These are phyloP conservation scores for Turdus rufiventris DNA, from an alignment of 2,113 vertebrate species.

Conservation along the genomic window DNA sequence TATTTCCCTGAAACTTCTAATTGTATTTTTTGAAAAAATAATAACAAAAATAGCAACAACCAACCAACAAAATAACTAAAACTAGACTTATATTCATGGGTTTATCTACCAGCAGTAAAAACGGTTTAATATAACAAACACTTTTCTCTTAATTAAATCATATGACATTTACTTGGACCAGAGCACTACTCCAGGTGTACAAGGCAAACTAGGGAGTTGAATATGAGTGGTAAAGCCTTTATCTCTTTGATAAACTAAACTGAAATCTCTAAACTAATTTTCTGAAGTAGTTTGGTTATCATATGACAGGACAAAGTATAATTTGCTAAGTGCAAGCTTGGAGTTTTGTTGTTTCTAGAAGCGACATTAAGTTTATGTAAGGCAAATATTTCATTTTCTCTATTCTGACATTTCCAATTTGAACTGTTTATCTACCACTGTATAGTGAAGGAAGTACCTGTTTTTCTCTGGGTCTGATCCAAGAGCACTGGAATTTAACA, in stretches of 20 bases:
- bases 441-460: not conserved
- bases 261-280: conserved; percentile 23
- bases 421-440: not conserved
- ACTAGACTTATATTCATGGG: not conserved
- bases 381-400: not conserved
- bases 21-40: not conserved
- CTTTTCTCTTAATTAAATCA: conserved; percentile 17
- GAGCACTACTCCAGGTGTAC: not conserved
- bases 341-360: not conserved
- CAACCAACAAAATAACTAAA: not conserved
- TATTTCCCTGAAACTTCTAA: not conserved
- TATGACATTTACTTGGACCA: not conserved
- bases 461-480: not conserved
- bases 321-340: conserved; percentile 20
- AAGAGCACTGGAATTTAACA: not conserved
- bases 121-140: not conserved
- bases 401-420: not conserved
- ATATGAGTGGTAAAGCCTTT: not conserved
- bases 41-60: not conserved
- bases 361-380: conserved; percentile 19
- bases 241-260: not conserved
- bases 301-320: not conserved
- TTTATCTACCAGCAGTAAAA: not conserved
- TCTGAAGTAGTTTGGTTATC: conserved; percentile 6
- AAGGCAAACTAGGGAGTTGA: not conserved